Evolutionary conservation across 2,113 vertebrate species (phyloP).

Genomic region (Aphyosemion australe): DNA sequence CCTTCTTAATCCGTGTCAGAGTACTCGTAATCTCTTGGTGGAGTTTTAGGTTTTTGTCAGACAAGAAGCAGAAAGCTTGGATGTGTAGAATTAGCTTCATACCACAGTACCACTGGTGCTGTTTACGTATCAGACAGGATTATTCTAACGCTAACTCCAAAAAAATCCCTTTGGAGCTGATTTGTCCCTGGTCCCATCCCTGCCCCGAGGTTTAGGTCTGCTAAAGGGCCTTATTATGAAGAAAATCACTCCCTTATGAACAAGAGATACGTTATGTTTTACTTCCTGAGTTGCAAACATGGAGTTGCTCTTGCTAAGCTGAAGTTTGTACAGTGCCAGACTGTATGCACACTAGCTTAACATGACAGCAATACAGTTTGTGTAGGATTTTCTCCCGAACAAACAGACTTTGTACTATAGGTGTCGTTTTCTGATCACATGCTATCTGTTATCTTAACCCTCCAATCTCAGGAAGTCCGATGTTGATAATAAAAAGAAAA

Average conservation of each 20-base stretch:
- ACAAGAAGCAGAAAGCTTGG: too few relatives aligned
- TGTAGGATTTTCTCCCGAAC: conserved; percentile 32
- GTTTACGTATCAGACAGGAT: too few relatives aligned
- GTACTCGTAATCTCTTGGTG: too few relatives aligned
- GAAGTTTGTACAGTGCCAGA: conserved; percentile 53
- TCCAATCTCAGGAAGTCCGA: conserved; percentile 60
- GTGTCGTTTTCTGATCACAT: conserved; percentile 54
- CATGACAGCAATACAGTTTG: conserved; percentile 41
- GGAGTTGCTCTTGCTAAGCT: conserved; percentile 15
- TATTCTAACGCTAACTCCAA: too few relatives aligned
- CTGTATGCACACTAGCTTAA: conserved; percentile 51
- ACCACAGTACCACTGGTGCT: too few relatives aligned
- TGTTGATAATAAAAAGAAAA: conserved; percentile 49
- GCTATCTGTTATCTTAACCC: conserved; percentile 46
- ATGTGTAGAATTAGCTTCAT: too few relatives aligned
- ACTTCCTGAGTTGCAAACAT: conserved; percentile 16
- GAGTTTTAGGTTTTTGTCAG: too few relatives aligned
- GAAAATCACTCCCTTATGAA: not conserved
- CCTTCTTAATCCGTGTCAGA: too few relatives aligned
- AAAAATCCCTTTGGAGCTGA: too few relatives aligned
- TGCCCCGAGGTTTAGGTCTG: too few relatives aligned
- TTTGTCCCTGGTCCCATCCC: too few relatives aligned
- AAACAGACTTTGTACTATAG: conserved; percentile 39
- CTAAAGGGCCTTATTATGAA: not conserved
- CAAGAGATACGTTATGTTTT: conserved; percentile 1